phyloP scores from a whole-genome alignment of 2,113 vertebrate species.

The Pelodiscus sinensis region DNA sequence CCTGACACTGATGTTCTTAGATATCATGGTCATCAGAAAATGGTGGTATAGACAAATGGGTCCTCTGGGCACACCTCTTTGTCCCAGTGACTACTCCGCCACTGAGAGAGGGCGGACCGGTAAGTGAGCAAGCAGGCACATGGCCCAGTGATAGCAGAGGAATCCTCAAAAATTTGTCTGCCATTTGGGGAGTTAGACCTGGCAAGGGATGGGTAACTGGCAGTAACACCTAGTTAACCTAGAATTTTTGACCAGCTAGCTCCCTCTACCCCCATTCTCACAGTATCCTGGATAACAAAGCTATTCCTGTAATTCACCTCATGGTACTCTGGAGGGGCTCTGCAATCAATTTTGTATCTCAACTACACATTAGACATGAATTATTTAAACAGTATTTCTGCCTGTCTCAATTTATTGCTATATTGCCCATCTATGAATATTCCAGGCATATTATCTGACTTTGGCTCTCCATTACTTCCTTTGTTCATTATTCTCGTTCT shows the following conservation, averaged over 20 bases:
- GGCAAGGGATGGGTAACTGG: too few species aligned
- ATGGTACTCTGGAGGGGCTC: background rate
- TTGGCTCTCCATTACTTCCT: accelerated
- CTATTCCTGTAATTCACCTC: background rate
- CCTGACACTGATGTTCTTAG: background rate
- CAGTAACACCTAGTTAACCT: too few species aligned
- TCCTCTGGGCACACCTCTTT: too few species aligned
- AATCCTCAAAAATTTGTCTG: too few species aligned
- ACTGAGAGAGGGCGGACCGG: too few species aligned
- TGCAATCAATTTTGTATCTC: background rate
- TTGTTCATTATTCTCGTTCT: background rate
- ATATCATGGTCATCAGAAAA: background rate
- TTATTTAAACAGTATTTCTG: background rate
- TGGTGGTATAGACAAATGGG: background rate
- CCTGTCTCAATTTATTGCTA: background rate
- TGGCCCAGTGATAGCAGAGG: too few species aligned
- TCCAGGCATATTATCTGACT: background rate
- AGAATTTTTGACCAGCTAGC: too few species aligned
- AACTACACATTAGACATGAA: accelerated
- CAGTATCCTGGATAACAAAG: too few species aligned
- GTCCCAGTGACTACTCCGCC: too few species aligned
- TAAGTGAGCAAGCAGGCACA: too few species aligned
- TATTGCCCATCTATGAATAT: background rate
- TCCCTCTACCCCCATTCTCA: too few species aligned
- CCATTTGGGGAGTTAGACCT: too few species aligned